Evolutionary conservation across 2,113 vertebrate genomes (phyloP).

Genomic region (Perca schrenkii): DNA sequence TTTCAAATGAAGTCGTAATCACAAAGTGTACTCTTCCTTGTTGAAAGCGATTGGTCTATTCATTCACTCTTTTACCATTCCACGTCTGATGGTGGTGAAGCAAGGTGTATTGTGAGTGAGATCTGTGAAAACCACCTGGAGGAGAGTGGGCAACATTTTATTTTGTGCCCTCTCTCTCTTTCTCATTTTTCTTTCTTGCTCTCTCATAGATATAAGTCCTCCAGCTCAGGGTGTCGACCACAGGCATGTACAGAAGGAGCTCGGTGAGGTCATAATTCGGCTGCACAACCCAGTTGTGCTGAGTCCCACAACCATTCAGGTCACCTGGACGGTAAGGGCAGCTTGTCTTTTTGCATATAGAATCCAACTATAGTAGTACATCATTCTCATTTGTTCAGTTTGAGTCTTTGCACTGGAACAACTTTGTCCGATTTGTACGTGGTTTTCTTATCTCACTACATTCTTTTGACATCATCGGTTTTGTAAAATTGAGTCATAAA

Average conservation of each 20-base stretch:
- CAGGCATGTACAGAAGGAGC: slow-evolving; percentile 97
- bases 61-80: slow-evolving; percentile 36
- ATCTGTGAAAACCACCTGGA: slow-evolving; percentile 31
- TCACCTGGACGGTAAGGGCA: slow-evolving; percentile 95
- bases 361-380: not conserved
- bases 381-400: not conserved
- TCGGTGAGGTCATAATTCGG: slow-evolving; percentile 95
- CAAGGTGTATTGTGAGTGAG: slow-evolving; percentile 16
- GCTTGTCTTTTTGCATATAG: not conserved
- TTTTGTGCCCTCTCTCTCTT: not conserved
- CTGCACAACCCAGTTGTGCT: slow-evolving; percentile 94
- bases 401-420: not conserved
- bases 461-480: slow-evolving; percentile 46
- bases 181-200: not conserved
- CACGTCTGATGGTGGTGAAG: slow-evolving; percentile 35
- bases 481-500: slow-evolving; percentile 46
- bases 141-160: slow-evolving; percentile 1
- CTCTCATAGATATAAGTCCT: slow-evolving; percentile 93
- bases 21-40: slow-evolving; percentile 38
- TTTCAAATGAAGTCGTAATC: slow-evolving; percentile 53
- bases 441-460: not conserved
- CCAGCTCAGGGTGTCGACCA: slow-evolving; percentile 98
- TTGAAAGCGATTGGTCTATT: slow-evolving; percentile 46
- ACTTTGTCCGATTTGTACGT: not conserved
- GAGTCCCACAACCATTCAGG: slow-evolving; percentile 94